Base-by-base conservation (phyloP, 2,113 vertebrate species). In the Larimichthys crocea region DNA sequence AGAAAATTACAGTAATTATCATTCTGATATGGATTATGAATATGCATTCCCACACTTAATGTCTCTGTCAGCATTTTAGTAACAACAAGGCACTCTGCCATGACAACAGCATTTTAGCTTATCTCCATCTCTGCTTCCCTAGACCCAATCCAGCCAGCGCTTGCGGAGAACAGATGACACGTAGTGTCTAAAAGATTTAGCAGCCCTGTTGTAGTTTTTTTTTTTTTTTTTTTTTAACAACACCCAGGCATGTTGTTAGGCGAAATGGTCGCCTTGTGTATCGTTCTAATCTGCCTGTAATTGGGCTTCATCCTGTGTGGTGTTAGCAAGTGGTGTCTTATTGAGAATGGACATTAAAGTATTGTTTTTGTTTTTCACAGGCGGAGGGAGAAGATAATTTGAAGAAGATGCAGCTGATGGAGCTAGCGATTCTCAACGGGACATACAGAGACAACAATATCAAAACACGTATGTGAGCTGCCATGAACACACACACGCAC, bases 351-450 rank as follows among this genome's bases (percentile, higher is more conserved):
- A 49, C 52, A n/a, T 74, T 50, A 40, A 82, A 11, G 26, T 70
- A 22, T 40, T 31, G 31, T 40, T 40, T 35, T 2, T 55, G 19
- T 75, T 77, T 31, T 22, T 61, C 71, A 6, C 87, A 96, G 96
- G 96, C 96, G 17, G 96, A 96, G 79, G 96, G 96, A 61, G 96
- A 96, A 85, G 96, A 96, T 85, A 96, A 96, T 79, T 92, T 96
- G 89, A 96, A 96, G 94, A 96, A 96, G 92, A 96, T 96, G 94
- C 96, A 96, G 87, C 91, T 96, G 82, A 96, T 96, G 96, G 96
- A 96, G 84, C 89, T 96, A 17, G 96, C 96, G 11, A 96, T 96
- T 73, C 93, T 96, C 29, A 96, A 96, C n/a, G 96, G 96, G 80
- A 96, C 96, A 19, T 96, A 96, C 88, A 94, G 96, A 95, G 96